phyloP scores from a whole-genome alignment of 2,797 vertebrate species.

The Australoheros facetus region DNA sequence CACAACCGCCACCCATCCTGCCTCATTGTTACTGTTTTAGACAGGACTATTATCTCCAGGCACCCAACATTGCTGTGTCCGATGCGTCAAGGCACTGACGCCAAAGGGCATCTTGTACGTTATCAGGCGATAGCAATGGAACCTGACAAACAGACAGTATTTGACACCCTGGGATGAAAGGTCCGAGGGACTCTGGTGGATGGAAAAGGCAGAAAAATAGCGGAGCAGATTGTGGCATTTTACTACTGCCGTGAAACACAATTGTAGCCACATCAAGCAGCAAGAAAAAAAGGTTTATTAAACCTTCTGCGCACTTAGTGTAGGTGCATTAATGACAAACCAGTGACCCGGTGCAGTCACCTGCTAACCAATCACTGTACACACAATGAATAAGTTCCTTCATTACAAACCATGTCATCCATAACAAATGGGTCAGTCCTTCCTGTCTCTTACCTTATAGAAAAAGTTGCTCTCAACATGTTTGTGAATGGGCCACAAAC shows the following conservation, averaged over 20 bases:
- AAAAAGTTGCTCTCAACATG: background rate
- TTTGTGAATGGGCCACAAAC: background rate
- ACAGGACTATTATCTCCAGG: conserved; percentile 1
- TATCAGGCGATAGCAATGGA: background rate
- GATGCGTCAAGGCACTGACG: background rate
- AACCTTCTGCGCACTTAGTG: background rate
- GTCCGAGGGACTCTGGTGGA: background rate
- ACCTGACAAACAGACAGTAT: background rate
- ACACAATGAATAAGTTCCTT: background rate
- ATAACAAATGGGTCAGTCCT: background rate
- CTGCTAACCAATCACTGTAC: background rate
- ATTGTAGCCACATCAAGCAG: background rate
- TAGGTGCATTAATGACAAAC: background rate
- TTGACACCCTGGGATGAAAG: background rate
- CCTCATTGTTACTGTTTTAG: background rate
- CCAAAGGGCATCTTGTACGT: background rate
- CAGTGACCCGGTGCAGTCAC: background rate
- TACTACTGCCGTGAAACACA: background rate
- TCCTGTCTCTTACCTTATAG: background rate
- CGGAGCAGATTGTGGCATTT: background rate
- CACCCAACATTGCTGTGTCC: background rate
- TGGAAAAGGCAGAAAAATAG: background rate
- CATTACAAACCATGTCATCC: background rate
- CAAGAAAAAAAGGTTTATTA: background rate
- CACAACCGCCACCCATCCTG: background rate